A percentile compares a stretch with the other conserved stretches of the same genome.
Evolutionary conservation across 2,888 invertebrate species (phyloP).

Genomic region (Nymphalis c-album): DNA sequence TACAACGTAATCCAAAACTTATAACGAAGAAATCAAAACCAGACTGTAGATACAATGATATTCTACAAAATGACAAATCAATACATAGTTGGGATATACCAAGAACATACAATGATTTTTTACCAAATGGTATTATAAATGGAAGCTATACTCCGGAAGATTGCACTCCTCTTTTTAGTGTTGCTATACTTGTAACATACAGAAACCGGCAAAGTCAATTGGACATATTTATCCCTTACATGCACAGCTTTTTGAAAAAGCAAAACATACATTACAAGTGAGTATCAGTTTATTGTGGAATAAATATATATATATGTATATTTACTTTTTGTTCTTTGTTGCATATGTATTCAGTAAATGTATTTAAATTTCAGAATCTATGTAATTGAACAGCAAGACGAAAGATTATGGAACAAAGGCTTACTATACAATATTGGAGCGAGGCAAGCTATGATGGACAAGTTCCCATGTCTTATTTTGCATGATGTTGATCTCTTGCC

Average conservation of each 20-base stretch:
- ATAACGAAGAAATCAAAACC: conserved; percentile 43
- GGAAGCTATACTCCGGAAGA: conserved; percentile 60
- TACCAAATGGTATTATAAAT: conserved; percentile 54
- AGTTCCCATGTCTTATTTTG: conserved; percentile 91
- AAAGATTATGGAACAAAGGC: conserved; percentile 92
- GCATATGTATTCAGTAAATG: no score
- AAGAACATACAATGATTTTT: conserved; percentile 49
- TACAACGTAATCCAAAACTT: conserved; percentile 49
- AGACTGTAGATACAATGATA: conserved; percentile 60
- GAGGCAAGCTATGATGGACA: conserved; percentile 85
- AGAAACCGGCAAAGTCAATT: conserved; percentile 89
- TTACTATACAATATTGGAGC: conserved; percentile 93
- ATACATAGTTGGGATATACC: conserved; percentile 51
- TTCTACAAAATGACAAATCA: conserved; percentile 51
- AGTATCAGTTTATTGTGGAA: conserved; percentile 40
- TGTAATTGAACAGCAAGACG: conserved; percentile 90
- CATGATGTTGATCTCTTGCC: conserved; percentile 96
- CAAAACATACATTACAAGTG: conserved; percentile 90
- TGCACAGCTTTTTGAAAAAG: conserved; percentile 91
- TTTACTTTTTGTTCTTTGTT: no score
- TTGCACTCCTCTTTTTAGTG: conserved; percentile 79
- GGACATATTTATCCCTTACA: conserved; percentile 88
- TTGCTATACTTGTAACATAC: conserved; percentile 90
- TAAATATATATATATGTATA: not conserved
- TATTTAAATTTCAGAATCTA: conserved; percentile 83